Base-by-base conservation (phyloP, 1,140 invertebrate species). In the Solenopsis fugax region DNA sequence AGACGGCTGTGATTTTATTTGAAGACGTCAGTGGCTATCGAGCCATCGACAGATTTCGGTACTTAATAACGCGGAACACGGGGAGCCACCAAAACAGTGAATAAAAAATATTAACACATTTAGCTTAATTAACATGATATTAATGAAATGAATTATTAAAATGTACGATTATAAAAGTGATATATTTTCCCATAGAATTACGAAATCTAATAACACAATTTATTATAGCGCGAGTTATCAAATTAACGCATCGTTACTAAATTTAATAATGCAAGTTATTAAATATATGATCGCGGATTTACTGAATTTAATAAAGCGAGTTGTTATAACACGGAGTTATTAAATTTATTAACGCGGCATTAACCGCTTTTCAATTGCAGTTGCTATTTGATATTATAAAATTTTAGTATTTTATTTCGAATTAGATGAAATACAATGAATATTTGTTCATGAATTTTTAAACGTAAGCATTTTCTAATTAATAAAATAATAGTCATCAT, bases 221-320 rank as follows among this genome's bases (percentile, higher is more conserved):
- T 78, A 81, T 81, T 81, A 29, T 71, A 71, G 56, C 29, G 21
- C 48, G 34, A 71, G 34, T 81, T 81, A 81, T 85, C 82, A 56
- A 85, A 77, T 76, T 78, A 76, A 78, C 48, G 71, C 82, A 29
- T 64, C 82, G 50, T 67, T 78, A 78, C 75, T 80, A 65, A 78
- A 85, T 78, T 76, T 85, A 85, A 85, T 77, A 85, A 85, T 60
- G 48, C 60, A 48, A 77, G 48, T 85, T 65, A 77, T 77, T 85
- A 85, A 77, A 85, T 85, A 76, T 60, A 85, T 85, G 45, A 77
- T 73, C 24, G 6, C 48, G 75, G 72, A 85, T 85, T 78, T 77
- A 54, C 71, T 41, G 10, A 65, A 76, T 67, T 78, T 69, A 85
- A 78, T 85, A 85, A 82, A 82, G 80, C 54, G 41, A 73, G 37